phyloP scores from a whole-genome alignment of 1,140 invertebrate genomes.

The Wiebesia pumilae region DNA sequence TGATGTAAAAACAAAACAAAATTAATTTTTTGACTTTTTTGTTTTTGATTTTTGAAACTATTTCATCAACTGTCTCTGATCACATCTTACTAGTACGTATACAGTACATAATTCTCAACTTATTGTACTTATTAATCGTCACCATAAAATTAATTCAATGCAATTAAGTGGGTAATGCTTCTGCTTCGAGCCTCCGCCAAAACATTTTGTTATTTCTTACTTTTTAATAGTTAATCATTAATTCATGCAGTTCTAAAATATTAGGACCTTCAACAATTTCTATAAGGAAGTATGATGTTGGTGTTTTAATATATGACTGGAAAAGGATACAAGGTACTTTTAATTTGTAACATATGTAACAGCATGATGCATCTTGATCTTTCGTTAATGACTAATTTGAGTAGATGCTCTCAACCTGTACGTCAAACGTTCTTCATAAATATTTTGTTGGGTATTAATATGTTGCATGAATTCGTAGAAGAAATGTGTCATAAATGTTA shows the following conservation, averaged over 20 bases:
- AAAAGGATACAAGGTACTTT: background rate
- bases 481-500: no score
- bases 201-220: background rate
- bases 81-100: background rate
- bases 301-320: background rate
- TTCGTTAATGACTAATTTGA: background rate
- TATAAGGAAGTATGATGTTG: background rate
- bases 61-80: background rate
- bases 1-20: background rate
- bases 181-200: background rate
- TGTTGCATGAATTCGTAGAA: background rate
- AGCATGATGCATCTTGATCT: constrained; percentile 20
- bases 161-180: background rate
- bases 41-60: background rate
- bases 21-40: background rate
- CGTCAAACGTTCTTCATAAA: background rate
- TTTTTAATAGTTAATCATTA: background rate
- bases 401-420: background rate
- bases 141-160: background rate
- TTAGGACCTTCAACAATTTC: background rate
- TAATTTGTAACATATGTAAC: constrained; percentile 5
- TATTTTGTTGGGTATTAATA: background rate
- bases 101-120: background rate
- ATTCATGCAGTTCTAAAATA: constrained; percentile 17
- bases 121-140: background rate